Conservation (phyloP, 2,888 invertebrate genomes). For the Acanthosoma haemorrhoidale region DNA sequence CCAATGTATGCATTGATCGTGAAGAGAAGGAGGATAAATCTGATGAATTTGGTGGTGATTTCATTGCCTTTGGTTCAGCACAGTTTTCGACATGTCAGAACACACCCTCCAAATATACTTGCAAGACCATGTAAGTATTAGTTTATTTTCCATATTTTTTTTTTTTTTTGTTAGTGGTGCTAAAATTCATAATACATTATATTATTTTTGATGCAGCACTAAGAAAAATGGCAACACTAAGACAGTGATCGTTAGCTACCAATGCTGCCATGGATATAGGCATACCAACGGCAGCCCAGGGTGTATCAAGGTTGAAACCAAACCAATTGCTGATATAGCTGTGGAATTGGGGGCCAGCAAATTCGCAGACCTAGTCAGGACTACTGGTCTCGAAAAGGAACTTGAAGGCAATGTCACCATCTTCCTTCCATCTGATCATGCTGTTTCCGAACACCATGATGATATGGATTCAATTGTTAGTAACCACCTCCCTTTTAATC, state of each 20-base stretch:
- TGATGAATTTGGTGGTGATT: constrained; percentile 43
- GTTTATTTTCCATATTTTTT: neutral
- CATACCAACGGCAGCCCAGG: constrained; percentile 42
- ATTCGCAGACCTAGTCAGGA: constrained; percentile 54
- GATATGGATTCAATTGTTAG: constrained; percentile 31
- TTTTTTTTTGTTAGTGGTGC: neutral
- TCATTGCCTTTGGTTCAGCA: constrained; percentile 48
- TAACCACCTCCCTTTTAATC: neutral
- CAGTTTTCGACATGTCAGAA: constrained; percentile 51
- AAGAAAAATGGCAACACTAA: constrained; percentile 49
- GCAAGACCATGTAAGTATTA: constrained; percentile 50
- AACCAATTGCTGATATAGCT: constrained; percentile 54
- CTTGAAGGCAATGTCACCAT: constrained; percentile 52
- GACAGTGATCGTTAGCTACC: constrained; percentile 57
- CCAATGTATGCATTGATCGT: constrained; percentile 60
- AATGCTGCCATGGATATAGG: constrained; percentile 64
- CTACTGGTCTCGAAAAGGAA: constrained; percentile 51
- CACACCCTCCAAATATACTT: constrained; percentile 51
- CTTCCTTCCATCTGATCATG: constrained; percentile 50
- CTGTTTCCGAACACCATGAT: constrained; percentile 42
- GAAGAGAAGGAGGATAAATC: constrained; percentile 48
- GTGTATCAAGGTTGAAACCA: constrained; percentile 50
- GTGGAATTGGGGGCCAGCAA: constrained; percentile 55
- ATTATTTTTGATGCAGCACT: constrained; percentile 25
- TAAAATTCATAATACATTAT: neutral